Conservation (phyloP, 2,797 vertebrate genomes). For the Molossus molossus region DNA sequence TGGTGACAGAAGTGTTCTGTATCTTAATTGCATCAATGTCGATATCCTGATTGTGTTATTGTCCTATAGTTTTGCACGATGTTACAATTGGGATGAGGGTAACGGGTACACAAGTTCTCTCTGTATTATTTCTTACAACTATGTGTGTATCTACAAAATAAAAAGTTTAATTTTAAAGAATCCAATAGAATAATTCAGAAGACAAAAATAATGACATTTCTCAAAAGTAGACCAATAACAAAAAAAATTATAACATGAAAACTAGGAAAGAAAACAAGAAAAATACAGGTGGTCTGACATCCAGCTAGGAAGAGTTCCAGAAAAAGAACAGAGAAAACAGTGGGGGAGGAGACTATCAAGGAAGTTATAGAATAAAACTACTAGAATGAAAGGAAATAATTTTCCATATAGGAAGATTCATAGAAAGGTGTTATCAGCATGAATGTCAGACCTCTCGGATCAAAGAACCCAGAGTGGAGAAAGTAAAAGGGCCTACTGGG, state of each 20-base stretch:
- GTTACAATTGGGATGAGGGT: not conserved
- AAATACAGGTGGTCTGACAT: not conserved
- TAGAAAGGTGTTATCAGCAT: not conserved
- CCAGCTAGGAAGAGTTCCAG: not conserved
- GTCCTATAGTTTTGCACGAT: not conserved
- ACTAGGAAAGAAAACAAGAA: not conserved
- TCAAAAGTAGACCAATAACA: slow-evolving; percentile 14
- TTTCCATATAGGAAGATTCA: not conserved
- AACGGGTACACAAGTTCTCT: not conserved
- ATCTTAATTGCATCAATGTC: not conserved
- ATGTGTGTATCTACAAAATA: not conserved
- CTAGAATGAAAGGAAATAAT: not conserved
- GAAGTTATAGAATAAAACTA: slow-evolving; percentile 7
- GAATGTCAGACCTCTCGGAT: not conserved
- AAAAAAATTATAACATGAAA: not conserved
- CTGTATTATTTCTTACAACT: slow-evolving; percentile 33
- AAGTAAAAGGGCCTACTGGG: not conserved
- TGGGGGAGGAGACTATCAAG: not conserved
- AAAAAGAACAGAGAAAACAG: not conserved
- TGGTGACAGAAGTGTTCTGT: not conserved
- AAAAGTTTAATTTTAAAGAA: slow-evolving; percentile 2
- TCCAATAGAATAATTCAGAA: not conserved
- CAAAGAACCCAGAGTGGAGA: not conserved
- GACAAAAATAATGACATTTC: not conserved
- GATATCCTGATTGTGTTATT: not conserved